Evolutionary conservation across 2,888 invertebrate genomes (phyloP).

Genomic region (Chymomyza caudatula): DNA sequence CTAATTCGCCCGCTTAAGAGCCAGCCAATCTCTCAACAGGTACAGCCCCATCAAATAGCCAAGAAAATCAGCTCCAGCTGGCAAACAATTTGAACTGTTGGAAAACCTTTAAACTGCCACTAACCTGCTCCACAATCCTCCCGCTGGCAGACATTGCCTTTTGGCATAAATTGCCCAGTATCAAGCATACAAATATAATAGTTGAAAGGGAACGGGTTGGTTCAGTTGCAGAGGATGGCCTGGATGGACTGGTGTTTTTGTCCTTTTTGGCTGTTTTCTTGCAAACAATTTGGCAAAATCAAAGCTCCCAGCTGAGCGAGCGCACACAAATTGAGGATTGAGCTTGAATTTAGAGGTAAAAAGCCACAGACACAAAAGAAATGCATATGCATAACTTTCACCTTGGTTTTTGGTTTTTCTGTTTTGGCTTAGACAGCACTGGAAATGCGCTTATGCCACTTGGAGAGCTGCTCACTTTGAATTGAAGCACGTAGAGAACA

Average conservation of each 20-base stretch:
- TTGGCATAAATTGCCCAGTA: not conserved
- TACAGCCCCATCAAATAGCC: conserved; percentile 59
- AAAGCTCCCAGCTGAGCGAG: conserved; percentile 31
- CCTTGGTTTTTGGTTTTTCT: not conserved
- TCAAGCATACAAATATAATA: not conserved
- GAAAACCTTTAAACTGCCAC: conserved; percentile 58
- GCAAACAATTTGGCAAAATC: conserved; percentile 61
- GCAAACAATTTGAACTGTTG: conserved; percentile 65
- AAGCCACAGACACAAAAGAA: conserved; percentile 18
- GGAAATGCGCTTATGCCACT: not conserved
- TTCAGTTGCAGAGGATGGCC: conserved; percentile 40
- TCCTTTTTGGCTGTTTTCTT: conserved; percentile 47
- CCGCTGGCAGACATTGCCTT: not conserved
- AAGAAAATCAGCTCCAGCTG: conserved; percentile 46
- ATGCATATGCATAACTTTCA: conserved; percentile 62
- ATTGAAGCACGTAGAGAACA: conserved; percentile 20
- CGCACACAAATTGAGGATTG: conserved; percentile 46
- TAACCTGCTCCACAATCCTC: conserved; percentile 9
- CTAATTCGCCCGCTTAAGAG: not conserved
- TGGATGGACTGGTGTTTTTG: conserved; percentile 5
- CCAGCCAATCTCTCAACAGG: conserved; percentile 48
- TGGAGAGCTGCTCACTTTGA: conserved; percentile 4
- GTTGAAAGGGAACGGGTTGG: not conserved
- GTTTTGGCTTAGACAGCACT: not conserved
- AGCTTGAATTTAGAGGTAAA: conserved; percentile 26